A percentile compares a stretch with the other conserved stretches of the same genome.
Conservation (phyloP, 2,888 invertebrate genomes). For the Sepioteuthis lessoniana region DNA sequence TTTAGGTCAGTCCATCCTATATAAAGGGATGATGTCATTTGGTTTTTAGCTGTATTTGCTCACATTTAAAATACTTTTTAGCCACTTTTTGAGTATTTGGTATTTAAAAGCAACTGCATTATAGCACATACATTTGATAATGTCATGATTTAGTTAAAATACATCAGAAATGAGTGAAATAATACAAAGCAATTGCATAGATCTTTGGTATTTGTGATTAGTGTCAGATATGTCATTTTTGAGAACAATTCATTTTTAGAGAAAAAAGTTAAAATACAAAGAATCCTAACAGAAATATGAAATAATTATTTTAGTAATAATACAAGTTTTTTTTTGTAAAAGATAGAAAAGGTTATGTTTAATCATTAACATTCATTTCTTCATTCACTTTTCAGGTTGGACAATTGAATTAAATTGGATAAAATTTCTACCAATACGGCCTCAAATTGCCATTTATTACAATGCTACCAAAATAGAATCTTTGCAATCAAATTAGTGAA, state of each 20-base stretch:
- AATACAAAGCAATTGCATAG: too few relatives aligned
- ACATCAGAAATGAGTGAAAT: background rate
- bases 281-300: background rate
- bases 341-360: too few relatives aligned
- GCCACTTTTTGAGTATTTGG: background rate
- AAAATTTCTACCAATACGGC: background rate
- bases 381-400: background rate
- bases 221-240: background rate
- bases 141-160: background rate
- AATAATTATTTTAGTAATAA: too few relatives aligned
- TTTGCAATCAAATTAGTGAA: background rate
- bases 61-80: background rate
- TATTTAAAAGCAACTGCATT: background rate
- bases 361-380: background rate
- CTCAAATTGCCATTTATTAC: background rate
- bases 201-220: background rate
- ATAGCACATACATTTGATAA: background rate
- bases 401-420: background rate
- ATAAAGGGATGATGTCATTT: background rate
- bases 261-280: background rate
- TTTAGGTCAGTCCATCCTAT: background rate
- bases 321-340: too few relatives aligned
- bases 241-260: background rate
- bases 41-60: background rate
- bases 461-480: background rate